Percentiles rank a stretch among this genome's conserved stretches.
These are phyloP conservation scores for Chionis minor DNA, from an alignment of 2,113 vertebrate genomes.

Conservation along the genomic window DNA sequence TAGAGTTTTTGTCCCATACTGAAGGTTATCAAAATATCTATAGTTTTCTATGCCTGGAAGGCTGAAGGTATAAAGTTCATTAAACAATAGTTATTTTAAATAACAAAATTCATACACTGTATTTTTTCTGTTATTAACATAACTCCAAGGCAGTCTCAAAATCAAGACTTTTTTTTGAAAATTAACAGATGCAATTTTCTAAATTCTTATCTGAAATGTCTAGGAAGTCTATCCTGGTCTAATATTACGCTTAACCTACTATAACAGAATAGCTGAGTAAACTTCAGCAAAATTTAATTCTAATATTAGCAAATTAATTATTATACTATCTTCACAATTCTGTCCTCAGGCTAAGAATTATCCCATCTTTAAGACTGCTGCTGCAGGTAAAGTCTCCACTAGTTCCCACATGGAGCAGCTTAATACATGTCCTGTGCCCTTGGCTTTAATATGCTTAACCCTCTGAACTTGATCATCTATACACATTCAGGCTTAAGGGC, in stretches of 20 bases:
- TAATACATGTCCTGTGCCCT: not conserved
- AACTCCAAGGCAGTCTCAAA: not conserved
- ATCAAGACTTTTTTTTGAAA: not conserved
- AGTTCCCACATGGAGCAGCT: constrained; percentile 1
- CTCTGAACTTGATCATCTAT: constrained; percentile 33
- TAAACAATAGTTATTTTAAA: not conserved
- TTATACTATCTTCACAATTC: not conserved
- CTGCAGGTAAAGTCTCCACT: constrained; percentile 20
- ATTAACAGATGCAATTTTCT: not conserved
- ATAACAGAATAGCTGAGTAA: not conserved
- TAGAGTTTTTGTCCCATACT: not conserved
- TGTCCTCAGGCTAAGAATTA: constrained; percentile 14
- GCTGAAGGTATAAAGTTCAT: not conserved
- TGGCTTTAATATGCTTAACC: constrained; percentile 31
- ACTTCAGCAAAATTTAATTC: not conserved
- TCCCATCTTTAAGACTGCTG: not conserved
- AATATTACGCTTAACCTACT: not conserved
- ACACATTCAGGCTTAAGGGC: not conserved
- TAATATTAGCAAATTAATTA: constrained; percentile 13
- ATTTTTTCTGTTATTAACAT: not conserved
- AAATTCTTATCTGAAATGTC: not conserved
- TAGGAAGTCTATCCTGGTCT: not conserved
- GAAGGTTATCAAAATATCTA: not conserved
- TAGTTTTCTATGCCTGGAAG: not conserved
- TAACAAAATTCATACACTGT: too few relatives aligned